Conservation (phyloP, 1,140 invertebrate genomes). For the Aphelenchoides fujianensis region DNA sequence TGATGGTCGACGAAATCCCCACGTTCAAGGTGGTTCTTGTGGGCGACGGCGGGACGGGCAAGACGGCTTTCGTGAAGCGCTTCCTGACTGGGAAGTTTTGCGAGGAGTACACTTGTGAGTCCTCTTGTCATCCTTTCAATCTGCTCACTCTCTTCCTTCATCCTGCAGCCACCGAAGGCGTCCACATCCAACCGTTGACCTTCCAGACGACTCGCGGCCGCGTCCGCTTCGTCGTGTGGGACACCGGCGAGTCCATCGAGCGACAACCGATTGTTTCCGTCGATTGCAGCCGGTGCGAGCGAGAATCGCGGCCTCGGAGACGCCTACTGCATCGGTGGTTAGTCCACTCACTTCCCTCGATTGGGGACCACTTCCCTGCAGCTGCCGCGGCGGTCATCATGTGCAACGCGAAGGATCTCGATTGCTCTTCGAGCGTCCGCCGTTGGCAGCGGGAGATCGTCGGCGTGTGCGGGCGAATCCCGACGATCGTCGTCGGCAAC, state of each 20-base stretch:
- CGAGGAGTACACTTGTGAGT: slow-evolving; percentile 82
- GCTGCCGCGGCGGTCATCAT: slow-evolving; percentile 98
- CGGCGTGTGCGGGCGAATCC: slow-evolving; percentile 96
- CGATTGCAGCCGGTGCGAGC: slow-evolving; percentile 97
- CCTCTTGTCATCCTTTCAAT: slow-evolving; percentile 18
- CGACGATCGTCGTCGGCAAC: slow-evolving; percentile 93
- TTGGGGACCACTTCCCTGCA: too few relatives aligned
- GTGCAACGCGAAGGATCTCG: slow-evolving; percentile 99
- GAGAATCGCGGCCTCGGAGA: slow-evolving; percentile 97
- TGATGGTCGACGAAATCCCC: too few relatives aligned
- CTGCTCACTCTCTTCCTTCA: too few relatives aligned
- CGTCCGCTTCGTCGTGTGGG: slow-evolving; percentile 99
- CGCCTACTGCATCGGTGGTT: slow-evolving; percentile 99
- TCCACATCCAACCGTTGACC: slow-evolving; percentile 80
- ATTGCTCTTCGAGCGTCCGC: too few relatives aligned
- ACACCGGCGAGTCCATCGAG: too few relatives aligned
- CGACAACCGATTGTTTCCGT: too few relatives aligned
- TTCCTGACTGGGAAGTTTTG: slow-evolving; percentile 99
- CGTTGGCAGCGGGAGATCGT: slow-evolving; percentile 99
- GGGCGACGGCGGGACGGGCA: slow-evolving; percentile 97
- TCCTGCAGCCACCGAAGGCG: slow-evolving; percentile 80
- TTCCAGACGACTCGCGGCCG: slow-evolving; percentile 96
- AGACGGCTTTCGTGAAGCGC: slow-evolving; percentile 97
- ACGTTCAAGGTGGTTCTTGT: slow-evolving; percentile 82
- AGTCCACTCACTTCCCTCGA: too few relatives aligned